Base-by-base conservation (phyloP, 2,797 vertebrate species). In the Cryptoprocta ferox region DNA sequence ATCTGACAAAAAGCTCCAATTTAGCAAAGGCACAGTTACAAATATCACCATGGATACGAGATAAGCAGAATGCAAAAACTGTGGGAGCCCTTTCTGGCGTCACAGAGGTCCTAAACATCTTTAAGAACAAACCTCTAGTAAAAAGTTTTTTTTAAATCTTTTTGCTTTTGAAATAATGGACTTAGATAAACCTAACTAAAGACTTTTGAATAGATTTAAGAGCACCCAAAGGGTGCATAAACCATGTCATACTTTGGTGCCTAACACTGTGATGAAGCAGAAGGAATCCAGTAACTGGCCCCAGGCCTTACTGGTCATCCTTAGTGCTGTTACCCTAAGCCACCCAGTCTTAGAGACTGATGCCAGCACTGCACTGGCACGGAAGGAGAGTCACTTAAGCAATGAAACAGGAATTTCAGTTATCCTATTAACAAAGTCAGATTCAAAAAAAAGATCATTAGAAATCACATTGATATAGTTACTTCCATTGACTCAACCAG, bases 121-220 rank as follows among this genome's bases (percentile, higher is more conserved):
- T 66, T n/a, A 71, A 76, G n/a, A 48, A 86, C 32, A 76, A 75
- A 70, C 9, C n/a, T 76, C 84, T 45, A 66, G 19, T 28, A 56
- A 79, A 84, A 0, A 53, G n/a, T 1, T 1, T 37, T 48, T 9
- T 63, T 63, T 63, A 30, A 12, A 61, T 19, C 18, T 56, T 35
- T 61, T 89, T 79, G n/a, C 4, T 82, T 92, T 86, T 91, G 30
- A 78, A 91, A 92, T 68, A 75, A 94, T 14, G 30, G 24, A 63
- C 42, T 75, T 61, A 63, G 48, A 91, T 26, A 61, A 92, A 71
- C 8, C 37, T 28, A 61, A 82, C 73, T 15, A 48, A 90, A 79
- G 26, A 92, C 37, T 39, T 73, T 8, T 70, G 16, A 80, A 61
- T 5, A 88, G 45, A 73, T 11, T 16, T 37, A 68, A 73, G 35